phyloP scores from a whole-genome alignment of 53 echinoderm and acorn worm genomes.

The Holothuria scabra region DNA sequence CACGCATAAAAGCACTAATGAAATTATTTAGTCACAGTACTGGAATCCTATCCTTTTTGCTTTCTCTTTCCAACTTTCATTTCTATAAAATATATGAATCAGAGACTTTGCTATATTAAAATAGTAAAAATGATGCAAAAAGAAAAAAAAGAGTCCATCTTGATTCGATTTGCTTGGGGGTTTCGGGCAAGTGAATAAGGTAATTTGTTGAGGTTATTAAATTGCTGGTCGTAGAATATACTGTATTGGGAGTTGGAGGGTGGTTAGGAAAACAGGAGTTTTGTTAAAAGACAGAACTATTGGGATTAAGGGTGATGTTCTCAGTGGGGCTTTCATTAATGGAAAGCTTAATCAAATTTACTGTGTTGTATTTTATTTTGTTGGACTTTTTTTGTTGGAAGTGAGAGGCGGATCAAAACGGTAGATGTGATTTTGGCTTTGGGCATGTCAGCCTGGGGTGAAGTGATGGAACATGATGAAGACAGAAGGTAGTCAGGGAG shows the following conservation, averaged over 20 bases:
- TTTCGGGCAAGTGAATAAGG: background rate
- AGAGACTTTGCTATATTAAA: background rate
- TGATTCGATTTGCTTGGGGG: conserved; percentile 32
- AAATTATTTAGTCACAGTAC: too few relatives aligned
- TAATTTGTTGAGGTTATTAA: conserved; percentile 40
- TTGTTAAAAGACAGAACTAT: conserved; percentile 25
- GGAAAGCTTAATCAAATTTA: conserved; percentile 32
- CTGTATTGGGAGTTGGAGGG: background rate
- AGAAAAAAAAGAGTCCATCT: background rate
- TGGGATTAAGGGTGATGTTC: conserved; percentile 6
- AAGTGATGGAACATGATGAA: background rate
- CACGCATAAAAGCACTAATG: too few relatives aligned
- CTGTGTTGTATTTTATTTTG: background rate
- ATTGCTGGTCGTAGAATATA: conserved; percentile 24
- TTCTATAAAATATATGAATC: conserved; percentile 19
- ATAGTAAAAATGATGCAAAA: too few relatives aligned
- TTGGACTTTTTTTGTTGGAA: conserved; percentile 11
- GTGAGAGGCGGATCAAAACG: background rate
- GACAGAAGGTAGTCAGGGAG: background rate
- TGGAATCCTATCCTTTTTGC: too few relatives aligned
- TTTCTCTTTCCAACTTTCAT: too few relatives aligned
- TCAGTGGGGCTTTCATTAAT: conserved; percentile 20
- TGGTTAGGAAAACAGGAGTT: conserved; percentile 7
- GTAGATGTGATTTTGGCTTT: background rate
- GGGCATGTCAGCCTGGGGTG: background rate